Evolutionary conservation across 53 echinoderm and acorn worm species (phyloP).

Genomic region (Stichopus horrens): DNA sequence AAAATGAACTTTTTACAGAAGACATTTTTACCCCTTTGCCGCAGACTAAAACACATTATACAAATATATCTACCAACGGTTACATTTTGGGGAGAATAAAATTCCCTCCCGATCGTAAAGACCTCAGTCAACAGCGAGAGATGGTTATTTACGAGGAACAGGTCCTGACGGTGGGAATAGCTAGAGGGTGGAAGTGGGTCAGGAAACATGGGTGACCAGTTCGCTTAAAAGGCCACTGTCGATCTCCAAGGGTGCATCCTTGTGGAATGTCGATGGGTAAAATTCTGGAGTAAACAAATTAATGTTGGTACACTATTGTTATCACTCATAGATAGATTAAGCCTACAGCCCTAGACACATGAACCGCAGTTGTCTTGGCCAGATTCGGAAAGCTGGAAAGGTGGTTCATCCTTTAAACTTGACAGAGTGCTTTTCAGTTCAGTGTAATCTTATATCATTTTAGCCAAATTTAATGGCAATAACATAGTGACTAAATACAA

Average conservation of each 20-base stretch:
- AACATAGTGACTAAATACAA: too few species aligned
- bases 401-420: too few species aligned
- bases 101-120: background rate
- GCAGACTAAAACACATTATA: too few species aligned
- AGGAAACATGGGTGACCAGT: constrained; percentile 17
- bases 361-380: too few species aligned
- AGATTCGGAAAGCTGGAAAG: too few species aligned
- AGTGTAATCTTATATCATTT: too few species aligned
- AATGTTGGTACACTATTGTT: background rate
- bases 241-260: background rate
- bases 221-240: background rate
- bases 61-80: too few species aligned
- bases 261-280: background rate
- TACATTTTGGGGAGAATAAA: too few species aligned
- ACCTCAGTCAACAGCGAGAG: background rate
- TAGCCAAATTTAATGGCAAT: too few species aligned
- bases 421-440: too few species aligned
- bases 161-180: constrained; percentile 17
- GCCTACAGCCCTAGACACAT: too few species aligned
- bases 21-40: background rate
- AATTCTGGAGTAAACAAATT: background rate
- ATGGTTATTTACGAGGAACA: constrained; percentile 11
- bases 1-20: background rate
- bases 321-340: too few species aligned
- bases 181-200: constrained; percentile 19